These are phyloP conservation scores for Acleris laterana DNA, from an alignment of 2,888 invertebrate species.

Conservation along the genomic window DNA sequence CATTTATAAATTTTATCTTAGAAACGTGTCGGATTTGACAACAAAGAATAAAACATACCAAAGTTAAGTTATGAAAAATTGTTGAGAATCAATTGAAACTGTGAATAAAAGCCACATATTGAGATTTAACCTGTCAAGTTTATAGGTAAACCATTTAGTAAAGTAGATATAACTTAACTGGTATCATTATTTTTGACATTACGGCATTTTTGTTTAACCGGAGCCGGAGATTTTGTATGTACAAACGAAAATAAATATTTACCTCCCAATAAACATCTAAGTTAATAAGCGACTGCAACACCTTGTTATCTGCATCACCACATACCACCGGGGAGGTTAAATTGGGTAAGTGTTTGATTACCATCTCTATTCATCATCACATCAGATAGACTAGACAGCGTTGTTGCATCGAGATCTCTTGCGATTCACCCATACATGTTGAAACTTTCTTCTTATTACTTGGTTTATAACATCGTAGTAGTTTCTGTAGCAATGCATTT, in stretches of 20 bases:
- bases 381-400: not conserved
- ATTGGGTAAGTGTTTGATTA: slow-evolving; percentile 30
- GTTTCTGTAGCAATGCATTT: too few species aligned
- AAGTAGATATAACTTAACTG: not conserved
- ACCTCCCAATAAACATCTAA: too few species aligned
- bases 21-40: too few species aligned
- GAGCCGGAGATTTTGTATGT: too few species aligned
- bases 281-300: slow-evolving; percentile 8
- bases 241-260: too few species aligned
- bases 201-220: slow-evolving; percentile 21
- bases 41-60: too few species aligned
- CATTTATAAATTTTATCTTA: too few species aligned
- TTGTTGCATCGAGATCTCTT: slow-evolving; percentile 10
- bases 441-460: not conserved
- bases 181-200: slow-evolving; percentile 22
- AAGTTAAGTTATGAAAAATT: too few species aligned
- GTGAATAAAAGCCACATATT: too few species aligned
- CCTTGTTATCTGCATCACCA: slow-evolving; percentile 1
- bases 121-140: too few species aligned
- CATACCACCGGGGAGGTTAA: not conserved
- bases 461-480: too few species aligned
- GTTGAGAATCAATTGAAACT: too few species aligned
- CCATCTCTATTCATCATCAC: slow-evolving; percentile 13
- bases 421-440: slow-evolving; percentile 1
- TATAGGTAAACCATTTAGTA: not conserved